phyloP scores from a whole-genome alignment of 1,140 invertebrate genomes.

The Aphelenchoides fujianensis region DNA sequence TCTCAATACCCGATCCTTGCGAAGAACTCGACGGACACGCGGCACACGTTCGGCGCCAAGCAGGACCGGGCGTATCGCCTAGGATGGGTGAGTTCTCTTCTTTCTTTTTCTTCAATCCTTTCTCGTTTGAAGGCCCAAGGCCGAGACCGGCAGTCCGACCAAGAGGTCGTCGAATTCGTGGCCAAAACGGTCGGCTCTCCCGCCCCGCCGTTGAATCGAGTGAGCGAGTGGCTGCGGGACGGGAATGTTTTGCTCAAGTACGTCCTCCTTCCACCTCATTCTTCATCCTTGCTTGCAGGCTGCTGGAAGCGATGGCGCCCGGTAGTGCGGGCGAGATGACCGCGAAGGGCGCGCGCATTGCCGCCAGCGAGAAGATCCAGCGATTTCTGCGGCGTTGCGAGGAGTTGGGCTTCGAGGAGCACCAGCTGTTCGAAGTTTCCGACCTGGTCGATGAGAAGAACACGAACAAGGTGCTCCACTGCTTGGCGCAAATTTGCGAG shows the following conservation, averaged over 20 bases:
- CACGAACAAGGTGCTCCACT: not conserved
- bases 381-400: constrained; percentile 4
- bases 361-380: constrained; percentile 24
- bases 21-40: not conserved
- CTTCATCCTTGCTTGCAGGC: no score
- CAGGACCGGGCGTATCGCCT: not conserved
- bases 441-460: not conserved
- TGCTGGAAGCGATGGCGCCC: constrained; percentile 6
- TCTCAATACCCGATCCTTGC: not conserved
- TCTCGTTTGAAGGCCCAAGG: constrained; percentile 5
- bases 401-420: constrained; percentile 5
- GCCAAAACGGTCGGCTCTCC: constrained; percentile 14
- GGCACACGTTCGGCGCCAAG: not conserved
- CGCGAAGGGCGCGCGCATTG: constrained; percentile 18
- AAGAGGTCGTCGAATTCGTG: constrained; percentile 1
- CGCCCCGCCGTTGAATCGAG: not conserved
- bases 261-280: no score
- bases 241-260: not conserved
- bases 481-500: not conserved
- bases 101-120: not conserved
- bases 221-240: not conserved
- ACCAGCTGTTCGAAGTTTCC: not conserved
- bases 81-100: not conserved
- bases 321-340: no score
- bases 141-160: not conserved